A percentile compares a stretch with the other conserved stretches of the same genome.
Evolutionary conservation across 2,888 invertebrate genomes (phyloP).

Genomic region (Sipha maydis): DNA sequence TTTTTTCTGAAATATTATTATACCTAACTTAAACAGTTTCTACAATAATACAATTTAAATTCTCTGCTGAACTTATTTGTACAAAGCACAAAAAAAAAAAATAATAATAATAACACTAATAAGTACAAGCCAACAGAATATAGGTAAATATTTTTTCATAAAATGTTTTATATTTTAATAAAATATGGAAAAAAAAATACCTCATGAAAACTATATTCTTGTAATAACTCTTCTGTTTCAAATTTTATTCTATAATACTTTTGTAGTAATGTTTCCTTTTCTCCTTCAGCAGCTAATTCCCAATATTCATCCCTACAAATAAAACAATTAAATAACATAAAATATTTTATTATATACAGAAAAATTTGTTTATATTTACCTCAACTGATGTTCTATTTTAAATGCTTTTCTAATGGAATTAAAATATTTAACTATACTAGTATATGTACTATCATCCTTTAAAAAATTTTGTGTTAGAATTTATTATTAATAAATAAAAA

Average conservation of each 20-base stretch:
- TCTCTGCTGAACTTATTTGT: too few species aligned
- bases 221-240: slow-evolving; percentile 87
- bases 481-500: too few species aligned
- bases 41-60: too few species aligned
- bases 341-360: neutral
- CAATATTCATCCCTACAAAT: slow-evolving; percentile 74
- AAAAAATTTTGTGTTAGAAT: too few species aligned
- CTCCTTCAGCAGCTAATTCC: slow-evolving; percentile 80
- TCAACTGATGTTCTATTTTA: neutral
- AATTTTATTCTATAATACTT: slow-evolving; percentile 88
- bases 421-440: neutral
- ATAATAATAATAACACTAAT: too few species aligned
- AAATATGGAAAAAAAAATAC: neutral
- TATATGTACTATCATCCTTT: neutral
- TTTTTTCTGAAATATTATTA: too few species aligned
- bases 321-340: neutral
- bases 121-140: too few species aligned
- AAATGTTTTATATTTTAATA: neutral
- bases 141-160: too few species aligned
- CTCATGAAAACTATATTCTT: slow-evolving; percentile 73
- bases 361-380: neutral
- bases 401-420: neutral
- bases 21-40: too few species aligned
- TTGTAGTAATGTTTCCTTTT: slow-evolving; percentile 84
- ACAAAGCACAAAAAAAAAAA: too few species aligned